Evolutionary conservation across 2,113 vertebrate species (phyloP).

Genomic region (Oenanthe oenanthe): DNA sequence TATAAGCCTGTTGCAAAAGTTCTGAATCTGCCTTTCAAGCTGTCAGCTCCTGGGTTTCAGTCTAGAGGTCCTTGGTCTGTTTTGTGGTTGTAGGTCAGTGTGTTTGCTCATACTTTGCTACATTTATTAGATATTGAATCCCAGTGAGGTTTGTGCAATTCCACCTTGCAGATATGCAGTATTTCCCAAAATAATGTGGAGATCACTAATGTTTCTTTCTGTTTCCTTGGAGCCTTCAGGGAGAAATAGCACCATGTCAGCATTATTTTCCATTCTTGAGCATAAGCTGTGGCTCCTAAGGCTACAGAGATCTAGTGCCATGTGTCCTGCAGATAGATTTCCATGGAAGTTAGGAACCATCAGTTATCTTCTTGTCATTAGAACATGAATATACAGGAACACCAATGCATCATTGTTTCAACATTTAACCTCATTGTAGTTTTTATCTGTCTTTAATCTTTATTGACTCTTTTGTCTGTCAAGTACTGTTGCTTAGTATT

Average conservation of each 20-base stretch:
- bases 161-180: neutral
- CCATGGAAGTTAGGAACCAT: neutral
- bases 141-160: neutral
- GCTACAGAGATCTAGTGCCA: neutral
- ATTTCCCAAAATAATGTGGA: neutral
- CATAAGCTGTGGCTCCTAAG: neutral
- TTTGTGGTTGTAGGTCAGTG: neutral
- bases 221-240: neutral
- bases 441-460: neutral
- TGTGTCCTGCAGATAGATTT: neutral
- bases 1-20: neutral
- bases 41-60: neutral
- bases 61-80: neutral
- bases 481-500: neutral
- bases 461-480: neutral
- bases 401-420: neutral
- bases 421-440: neutral
- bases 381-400: neutral
- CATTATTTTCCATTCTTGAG: neutral
- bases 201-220: neutral
- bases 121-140: neutral
- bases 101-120: neutral
- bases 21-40: neutral
- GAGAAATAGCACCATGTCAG: neutral
- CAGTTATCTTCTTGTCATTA: neutral